Evolutionary conservation across 2,113 vertebrate genomes (phyloP), one percentile per base, ranked within the genome.

Genomic region (Otus sunia): DNA sequence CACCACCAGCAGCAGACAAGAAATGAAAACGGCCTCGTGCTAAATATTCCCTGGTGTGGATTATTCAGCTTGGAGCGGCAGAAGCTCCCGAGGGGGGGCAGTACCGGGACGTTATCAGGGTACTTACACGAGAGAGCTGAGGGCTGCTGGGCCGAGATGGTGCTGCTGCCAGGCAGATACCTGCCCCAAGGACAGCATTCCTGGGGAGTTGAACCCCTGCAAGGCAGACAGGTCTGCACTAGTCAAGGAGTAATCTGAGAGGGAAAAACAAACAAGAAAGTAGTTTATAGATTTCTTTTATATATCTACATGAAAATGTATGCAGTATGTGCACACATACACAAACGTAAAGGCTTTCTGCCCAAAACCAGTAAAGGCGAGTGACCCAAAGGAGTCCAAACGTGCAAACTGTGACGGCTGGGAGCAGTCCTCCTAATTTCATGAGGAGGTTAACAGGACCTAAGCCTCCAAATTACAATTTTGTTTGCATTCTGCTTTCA

Each of bases 81-180:
- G 74, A 13, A 11, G 50, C 11, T 16, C 39, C 68, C 39, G 3
- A 5, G 4, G 7, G 16, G 34, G n/a, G 0, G 25, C 59, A 3
- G 39, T 3, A 12, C 30, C 2, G 15, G 1, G 2, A 4, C 0
- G 3, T 2, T 0, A 8, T 3, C 67, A 1, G 5, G 2, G 41
- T 97, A 99, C 99, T 99, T 98, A 99, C 99, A 99, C 99, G 84
- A 99, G 98, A 95, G 99, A 99, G 98, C 98, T 99, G 98, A 99
- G 99, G 96, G 99, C 98, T 30, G 99, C 98, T 88, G 99, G 99
- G 96, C 99, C 99, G 56, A 99, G 97, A 90, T 99, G 99, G 98
- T 99, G 99, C 97, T 99, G 99, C 97, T 99, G 99, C 99, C 99
- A 99, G 98, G 99, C 99, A 68, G 99, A 99, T 94, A 99, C 98